Evolutionary conservation across 2,113 vertebrate genomes (phyloP).

Genomic region (Reinhardtius hippoglossoides): DNA sequence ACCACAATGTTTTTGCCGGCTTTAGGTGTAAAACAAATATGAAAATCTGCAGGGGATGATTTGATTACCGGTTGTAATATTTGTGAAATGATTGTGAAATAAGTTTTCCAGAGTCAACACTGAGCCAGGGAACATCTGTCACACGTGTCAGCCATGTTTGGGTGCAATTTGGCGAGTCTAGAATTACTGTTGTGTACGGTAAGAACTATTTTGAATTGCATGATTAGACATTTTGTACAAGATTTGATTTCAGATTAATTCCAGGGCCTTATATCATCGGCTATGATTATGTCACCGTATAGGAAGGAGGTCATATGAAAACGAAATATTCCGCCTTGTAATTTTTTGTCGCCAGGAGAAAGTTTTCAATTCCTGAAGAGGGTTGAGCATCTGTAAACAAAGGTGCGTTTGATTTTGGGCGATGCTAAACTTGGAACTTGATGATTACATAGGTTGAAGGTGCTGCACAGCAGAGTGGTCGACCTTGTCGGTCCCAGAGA

Average conservation of each 20-base stretch:
- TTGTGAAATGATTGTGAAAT: not conserved
- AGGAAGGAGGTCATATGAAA: slow-evolving; percentile 10
- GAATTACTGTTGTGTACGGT: not conserved
- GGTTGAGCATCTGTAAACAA: not conserved
- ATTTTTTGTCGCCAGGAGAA: slow-evolving; percentile 8
- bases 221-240: not conserved
- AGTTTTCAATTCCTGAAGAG: not conserved
- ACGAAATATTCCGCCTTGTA: slow-evolving; percentile 3
- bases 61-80: not conserved
- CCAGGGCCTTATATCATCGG: no score
- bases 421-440: no score
- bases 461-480: not conserved
- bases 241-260: not conserved
- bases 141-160: no score
- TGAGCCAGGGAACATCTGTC: no score
- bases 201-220: not conserved
- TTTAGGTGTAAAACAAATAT: not conserved
- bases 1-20: not conserved
- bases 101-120: not conserved
- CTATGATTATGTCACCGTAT: not conserved
- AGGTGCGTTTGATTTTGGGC: no score
- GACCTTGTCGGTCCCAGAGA: not conserved
- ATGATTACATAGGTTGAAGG: not conserved
- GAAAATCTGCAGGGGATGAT: not conserved
- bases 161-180: not conserved